Evolutionary conservation across 2,797 vertebrate species (phyloP), one percentile per base, ranked within the genome.

Genomic region (Danio aesculapii): DNA sequence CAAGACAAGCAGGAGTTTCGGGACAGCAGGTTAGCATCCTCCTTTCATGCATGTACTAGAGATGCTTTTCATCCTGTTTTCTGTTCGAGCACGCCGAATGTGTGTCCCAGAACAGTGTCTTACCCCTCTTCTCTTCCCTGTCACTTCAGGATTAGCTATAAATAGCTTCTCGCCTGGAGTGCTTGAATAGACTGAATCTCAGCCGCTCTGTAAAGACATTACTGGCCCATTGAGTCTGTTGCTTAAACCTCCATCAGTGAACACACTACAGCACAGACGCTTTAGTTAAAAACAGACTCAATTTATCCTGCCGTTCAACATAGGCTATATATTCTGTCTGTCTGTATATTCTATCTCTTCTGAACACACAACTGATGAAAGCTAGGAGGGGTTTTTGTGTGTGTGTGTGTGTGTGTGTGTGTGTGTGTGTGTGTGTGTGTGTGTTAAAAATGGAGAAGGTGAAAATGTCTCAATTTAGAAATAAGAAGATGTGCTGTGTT

Each of bases 101-200:
- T 30, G 8, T 74, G 61, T 70, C 44, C 49, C 73, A 69, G 57
- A 72, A 59, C 66, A 44, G 50, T 58, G 64, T 62, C 57, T 72
- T 59, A 76, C 47, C 69, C 83, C 70, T 30, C 30, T 30, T 30
- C 49, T 64, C 68, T 69, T 79, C 64, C 61, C 73, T 77, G 73
- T 81, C 70, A 77, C 77, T 85, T 67, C 50, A 80, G 72, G 77
- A 81, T 83, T 74, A 83, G 55, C 81, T 88, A 88, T 86, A 87
- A 83, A 88, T 86, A 88, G 84, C 64, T 55, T 39, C 75, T 57
- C 9, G 75, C 73, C 75, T 80, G 46, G 57, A 82, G 81, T 82
- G 77, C 69, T 59, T 77, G 64, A 85, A 79, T 82, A 75, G 44
- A 82, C 62, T 63, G 66, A 64, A 62, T 81, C 74, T 49, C 39